These are phyloP conservation scores for Labrus mixtus DNA, from an alignment of 2,113 vertebrate genomes.

Conservation along the genomic window DNA sequence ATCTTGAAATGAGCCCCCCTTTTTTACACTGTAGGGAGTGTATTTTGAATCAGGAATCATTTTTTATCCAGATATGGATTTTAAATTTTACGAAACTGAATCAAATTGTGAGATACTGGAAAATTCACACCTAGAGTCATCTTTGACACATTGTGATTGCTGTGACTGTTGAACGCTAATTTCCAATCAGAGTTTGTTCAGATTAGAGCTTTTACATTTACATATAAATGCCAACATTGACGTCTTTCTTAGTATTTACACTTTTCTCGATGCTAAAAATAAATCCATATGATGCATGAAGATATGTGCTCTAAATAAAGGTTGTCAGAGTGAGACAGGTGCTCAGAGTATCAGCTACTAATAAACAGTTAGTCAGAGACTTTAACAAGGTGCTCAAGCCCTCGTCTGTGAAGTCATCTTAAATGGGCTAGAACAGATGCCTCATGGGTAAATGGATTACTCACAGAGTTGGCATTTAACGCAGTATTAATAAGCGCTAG, in stretches of 20 bases:
- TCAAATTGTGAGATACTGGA: too few species aligned
- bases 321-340: slow-evolving; percentile 44
- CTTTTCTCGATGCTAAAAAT: not conserved
- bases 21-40: too few species aligned
- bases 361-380: slow-evolving; percentile 52
- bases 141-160: too few species aligned
- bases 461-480: slow-evolving; percentile 32
- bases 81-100: too few species aligned
- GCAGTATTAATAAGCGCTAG: slow-evolving; percentile 28
- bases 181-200: too few species aligned
- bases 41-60: too few species aligned
- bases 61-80: too few species aligned
- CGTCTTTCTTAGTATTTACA: not conserved
- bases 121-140: too few species aligned
- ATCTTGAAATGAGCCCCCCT: too few species aligned
- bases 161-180: too few species aligned
- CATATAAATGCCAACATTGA: not conserved
- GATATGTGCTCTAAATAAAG: slow-evolving; percentile 34
- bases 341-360: slow-evolving; percentile 26
- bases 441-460: slow-evolving; percentile 38
- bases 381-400: slow-evolving; percentile 38
- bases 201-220: too few species aligned
- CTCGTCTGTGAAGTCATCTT: slow-evolving; percentile 24
- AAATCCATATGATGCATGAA: not conserved
- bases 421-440: slow-evolving; percentile 61